Percentiles rank a stretch among this genome's conserved stretches.
Conservation (phyloP, 2,888 invertebrate species). For the Rhagophthalmus giganteus region DNA sequence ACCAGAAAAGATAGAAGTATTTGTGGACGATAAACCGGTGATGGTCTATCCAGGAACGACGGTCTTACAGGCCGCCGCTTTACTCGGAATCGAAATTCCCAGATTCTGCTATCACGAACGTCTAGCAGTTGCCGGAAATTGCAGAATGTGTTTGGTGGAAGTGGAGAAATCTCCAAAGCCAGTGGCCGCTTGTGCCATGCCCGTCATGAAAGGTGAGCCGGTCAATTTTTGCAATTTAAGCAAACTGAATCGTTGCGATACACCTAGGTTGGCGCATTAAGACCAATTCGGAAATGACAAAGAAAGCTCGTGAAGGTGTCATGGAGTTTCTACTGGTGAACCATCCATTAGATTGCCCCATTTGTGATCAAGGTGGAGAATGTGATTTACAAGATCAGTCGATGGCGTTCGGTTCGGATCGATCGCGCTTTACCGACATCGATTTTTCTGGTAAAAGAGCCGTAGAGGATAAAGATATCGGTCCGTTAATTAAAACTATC, state of each 20-base stretch:
- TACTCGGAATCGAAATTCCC: constrained; percentile 96
- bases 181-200: constrained; percentile 99
- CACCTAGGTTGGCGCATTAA: constrained; percentile 92
- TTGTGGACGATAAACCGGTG: constrained; percentile 95
- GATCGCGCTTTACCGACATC: constrained; percentile 91
- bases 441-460: constrained; percentile 91
- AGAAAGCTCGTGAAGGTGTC: constrained; percentile 77
- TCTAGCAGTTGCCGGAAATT: constrained; percentile 97
- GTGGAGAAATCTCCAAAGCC: constrained; percentile 98
- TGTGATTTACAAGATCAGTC: constrained; percentile 97
- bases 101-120: constrained; percentile 99
- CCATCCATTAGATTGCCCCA: constrained; percentile 98
- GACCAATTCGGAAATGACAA: constrained; percentile 90
- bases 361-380: constrained; percentile 97
- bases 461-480: constrained; percentile 98
- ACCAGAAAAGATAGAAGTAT: constrained; percentile 85
- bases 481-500: constrained; percentile 95
- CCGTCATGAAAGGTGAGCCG: constrained; percentile 91
- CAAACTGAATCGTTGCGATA: no score
- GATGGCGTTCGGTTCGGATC: constrained; percentile 97
- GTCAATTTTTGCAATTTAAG: no score
- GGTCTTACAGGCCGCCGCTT: constrained; percentile 92
- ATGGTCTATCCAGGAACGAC: constrained; percentile 95
- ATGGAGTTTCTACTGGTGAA: constrained; percentile 99
- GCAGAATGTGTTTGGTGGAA: constrained; percentile 99